Percentiles rank a stretch among this genome's conserved stretches.
Evolutionary conservation across 2,113 vertebrate species (phyloP).

Genomic region (Emydura subglobosa): DNA sequence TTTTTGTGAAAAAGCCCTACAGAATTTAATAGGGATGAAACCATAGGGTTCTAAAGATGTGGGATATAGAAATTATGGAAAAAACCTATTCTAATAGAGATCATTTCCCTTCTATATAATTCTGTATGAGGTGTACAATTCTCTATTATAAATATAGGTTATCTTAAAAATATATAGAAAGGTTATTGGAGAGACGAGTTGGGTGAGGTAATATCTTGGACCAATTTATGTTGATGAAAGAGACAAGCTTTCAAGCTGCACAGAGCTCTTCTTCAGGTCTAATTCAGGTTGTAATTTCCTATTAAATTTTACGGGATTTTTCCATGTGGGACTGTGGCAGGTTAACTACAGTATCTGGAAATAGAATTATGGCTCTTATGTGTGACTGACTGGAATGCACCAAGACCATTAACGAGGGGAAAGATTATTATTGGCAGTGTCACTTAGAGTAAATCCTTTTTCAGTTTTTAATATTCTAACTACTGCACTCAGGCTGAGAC

Average conservation of each 20-base stretch:
- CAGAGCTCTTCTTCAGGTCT: background rate
- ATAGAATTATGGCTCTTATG: accelerated
- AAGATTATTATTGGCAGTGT: background rate
- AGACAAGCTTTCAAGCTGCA: background rate
- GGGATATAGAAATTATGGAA: background rate
- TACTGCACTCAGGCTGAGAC: background rate
- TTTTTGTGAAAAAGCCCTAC: conserved; percentile 14
- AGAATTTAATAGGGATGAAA: conserved; percentile 13
- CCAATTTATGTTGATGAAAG: background rate
- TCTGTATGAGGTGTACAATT: background rate
- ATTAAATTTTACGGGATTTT: background rate
- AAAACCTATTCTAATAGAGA: background rate
- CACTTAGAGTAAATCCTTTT: background rate
- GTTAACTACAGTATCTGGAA: background rate
- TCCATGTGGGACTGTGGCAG: background rate
- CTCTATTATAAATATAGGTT: conserved; percentile 24
- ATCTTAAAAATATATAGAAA: background rate
- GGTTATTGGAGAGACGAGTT: background rate
- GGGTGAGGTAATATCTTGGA: background rate
- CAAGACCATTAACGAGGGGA: background rate
- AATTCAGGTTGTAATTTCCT: conserved; percentile 1
- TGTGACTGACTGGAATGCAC: accelerated
- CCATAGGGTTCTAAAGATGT: background rate
- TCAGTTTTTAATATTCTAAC: background rate
- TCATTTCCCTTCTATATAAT: background rate